phyloP scores from a whole-genome alignment of 2,888 invertebrate genomes.

The Cryptus armator region DNA sequence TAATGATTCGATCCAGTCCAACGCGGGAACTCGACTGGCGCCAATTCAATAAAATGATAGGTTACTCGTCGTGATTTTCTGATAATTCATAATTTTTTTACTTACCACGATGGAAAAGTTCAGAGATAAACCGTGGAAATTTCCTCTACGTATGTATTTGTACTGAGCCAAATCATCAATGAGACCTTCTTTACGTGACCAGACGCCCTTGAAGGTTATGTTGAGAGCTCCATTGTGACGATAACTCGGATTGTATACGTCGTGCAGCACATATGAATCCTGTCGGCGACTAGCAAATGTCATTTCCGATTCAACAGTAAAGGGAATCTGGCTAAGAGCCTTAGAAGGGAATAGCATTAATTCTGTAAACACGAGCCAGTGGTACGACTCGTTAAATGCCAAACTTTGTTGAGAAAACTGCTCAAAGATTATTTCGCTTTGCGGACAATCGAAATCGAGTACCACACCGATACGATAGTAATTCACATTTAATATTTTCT shows the following conservation, averaged over 20 bases:
- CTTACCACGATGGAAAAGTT: conserved; percentile 76
- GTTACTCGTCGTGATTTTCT: neutral
- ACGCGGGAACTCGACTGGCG: too few species aligned
- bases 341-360: conserved; percentile 61
- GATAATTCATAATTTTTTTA: neutral
- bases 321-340: conserved; percentile 71
- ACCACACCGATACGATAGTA: conserved; percentile 75
- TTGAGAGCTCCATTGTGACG: conserved; percentile 76
- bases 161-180: conserved; percentile 73
- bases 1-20: too few species aligned
- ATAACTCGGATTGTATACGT: conserved; percentile 79
- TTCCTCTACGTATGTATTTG: conserved; percentile 77
- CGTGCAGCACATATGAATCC: conserved; percentile 72
- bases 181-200: conserved; percentile 72
- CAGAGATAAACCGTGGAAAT: conserved; percentile 76
- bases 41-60: too few species aligned
- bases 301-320: conserved; percentile 77
- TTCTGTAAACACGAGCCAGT: conserved; percentile 75
- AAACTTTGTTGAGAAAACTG: conserved; percentile 73
- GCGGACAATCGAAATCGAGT: conserved; percentile 76
- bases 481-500: conserved; percentile 70
- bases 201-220: conserved; percentile 76
- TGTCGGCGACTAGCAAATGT: conserved; percentile 69
- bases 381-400: conserved; percentile 78
- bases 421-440: conserved; percentile 69